Conservation (phyloP, 2,797 vertebrate genomes). For the Loris lydekkerianus region DNA sequence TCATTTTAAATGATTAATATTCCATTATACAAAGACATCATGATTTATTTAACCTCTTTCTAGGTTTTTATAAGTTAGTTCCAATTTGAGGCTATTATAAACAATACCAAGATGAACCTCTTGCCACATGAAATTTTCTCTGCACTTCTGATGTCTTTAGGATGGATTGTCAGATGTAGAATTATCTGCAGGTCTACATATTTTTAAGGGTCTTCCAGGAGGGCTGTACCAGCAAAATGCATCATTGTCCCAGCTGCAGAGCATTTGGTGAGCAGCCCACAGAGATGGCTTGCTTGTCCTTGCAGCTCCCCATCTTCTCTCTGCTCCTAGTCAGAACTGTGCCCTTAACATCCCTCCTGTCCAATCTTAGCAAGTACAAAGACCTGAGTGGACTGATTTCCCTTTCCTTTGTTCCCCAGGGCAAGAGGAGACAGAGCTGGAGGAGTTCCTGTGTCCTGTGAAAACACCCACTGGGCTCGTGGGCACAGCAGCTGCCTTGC, state of each 20-base stretch:
- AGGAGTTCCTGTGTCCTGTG: slow-evolving; percentile 92
- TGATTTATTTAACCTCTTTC: not conserved
- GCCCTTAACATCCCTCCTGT: not conserved
- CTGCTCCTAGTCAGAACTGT: not conserved
- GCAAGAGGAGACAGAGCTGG: slow-evolving; percentile 78
- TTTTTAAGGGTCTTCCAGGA: not conserved
- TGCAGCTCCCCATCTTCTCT: not conserved
- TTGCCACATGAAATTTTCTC: not conserved
- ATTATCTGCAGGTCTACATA: not conserved
- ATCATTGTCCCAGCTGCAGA: not conserved
- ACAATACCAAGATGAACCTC: not conserved
- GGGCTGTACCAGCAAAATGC: not conserved
- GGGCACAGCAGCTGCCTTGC: slow-evolving; percentile 91
- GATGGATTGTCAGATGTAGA: slow-evolving; percentile 2
- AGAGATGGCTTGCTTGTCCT: not conserved
- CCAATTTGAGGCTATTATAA: not conserved
- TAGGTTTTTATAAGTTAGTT: not conserved
- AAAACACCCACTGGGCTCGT: slow-evolving; percentile 93
- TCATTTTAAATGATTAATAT: not conserved
- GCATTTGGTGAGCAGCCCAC: not conserved
- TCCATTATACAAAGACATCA: not conserved
- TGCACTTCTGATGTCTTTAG: not conserved
- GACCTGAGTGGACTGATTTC: not conserved
- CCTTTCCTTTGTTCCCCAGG: slow-evolving; percentile 78
- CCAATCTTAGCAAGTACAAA: not conserved